A percentile compares a stretch with the other conserved stretches of the same genome.
Evolutionary conservation across 1,140 invertebrate species (phyloP).

Genomic region (Bombyx mori): DNA sequence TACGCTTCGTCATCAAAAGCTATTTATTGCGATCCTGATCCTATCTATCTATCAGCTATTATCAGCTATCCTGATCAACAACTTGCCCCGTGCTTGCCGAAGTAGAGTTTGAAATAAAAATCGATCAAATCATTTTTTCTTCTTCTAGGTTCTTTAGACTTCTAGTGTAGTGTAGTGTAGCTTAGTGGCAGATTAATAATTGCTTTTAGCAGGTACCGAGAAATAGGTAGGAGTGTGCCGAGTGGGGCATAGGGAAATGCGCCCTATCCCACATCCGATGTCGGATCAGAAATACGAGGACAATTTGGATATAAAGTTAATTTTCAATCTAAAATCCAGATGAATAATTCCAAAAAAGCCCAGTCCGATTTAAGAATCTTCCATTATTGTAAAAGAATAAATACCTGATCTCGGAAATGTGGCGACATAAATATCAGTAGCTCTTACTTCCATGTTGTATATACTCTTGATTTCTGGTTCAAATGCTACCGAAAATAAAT

Average conservation of each 20-base stretch:
- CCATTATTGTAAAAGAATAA: neutral
- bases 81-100: too few relatives aligned
- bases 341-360: neutral
- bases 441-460: conserved; percentile 76
- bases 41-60: too few relatives aligned
- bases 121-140: too few relatives aligned
- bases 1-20: too few relatives aligned
- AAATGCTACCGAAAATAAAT: conserved; percentile 2
- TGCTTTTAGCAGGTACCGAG: neutral
- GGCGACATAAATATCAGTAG: conserved; percentile 75
- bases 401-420: conserved; percentile 28
- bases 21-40: too few relatives aligned
- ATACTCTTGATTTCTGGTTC: conserved; percentile 32
- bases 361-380: neutral
- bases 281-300: neutral
- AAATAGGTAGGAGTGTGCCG: neutral
- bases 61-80: too few relatives aligned
- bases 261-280: neutral
- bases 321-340: neutral
- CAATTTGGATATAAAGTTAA: neutral
- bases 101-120: too few relatives aligned
- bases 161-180: too few relatives aligned
- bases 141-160: too few relatives aligned
- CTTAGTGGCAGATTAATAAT: too few relatives aligned
- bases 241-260: neutral